phyloP scores from a whole-genome alignment of 2,113 vertebrate species.

The Orthonyx spaldingii region DNA sequence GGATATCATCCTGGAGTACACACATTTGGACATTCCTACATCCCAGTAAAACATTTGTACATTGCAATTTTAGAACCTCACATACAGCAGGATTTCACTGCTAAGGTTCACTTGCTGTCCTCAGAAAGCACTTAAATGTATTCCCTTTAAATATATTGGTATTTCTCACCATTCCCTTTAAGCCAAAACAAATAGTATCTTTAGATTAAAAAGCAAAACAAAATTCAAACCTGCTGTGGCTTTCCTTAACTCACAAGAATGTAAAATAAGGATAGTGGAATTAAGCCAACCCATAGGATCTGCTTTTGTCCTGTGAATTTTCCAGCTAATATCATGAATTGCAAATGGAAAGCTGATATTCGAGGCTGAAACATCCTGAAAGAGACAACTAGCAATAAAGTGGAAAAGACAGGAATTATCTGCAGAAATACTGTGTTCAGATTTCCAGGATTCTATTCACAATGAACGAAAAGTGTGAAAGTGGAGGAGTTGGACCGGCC shows the following conservation, averaged over 20 bases:
- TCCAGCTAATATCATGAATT: not conserved
- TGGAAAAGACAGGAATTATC: not conserved
- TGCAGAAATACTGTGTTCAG: not conserved
- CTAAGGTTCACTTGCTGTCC: slow-evolving; percentile 19
- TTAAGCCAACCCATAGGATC: not conserved
- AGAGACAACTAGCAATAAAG: not conserved
- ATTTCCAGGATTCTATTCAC: not conserved
- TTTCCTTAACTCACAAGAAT: not conserved
- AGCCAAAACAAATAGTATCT: slow-evolving; percentile 20
- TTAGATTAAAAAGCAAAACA: slow-evolving; percentile 25
- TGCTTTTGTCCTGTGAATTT: not conserved
- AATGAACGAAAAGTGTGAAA: not conserved
- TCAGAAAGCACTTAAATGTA: not conserved
- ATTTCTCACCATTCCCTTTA: not conserved
- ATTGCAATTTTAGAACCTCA: not conserved
- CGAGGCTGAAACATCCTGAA: not conserved
- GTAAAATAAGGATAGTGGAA: not conserved
- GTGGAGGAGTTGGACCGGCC: fast-evolving
- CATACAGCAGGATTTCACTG: not conserved
- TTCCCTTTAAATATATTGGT: not conserved
- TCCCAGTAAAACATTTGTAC: not conserved
- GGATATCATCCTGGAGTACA: not conserved
- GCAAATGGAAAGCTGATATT: not conserved
- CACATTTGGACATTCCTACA: not conserved
- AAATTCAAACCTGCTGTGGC: not conserved